Evolutionary conservation across 1,140 invertebrate genomes (phyloP).

Genomic region (Drosophila ironensis): DNA sequence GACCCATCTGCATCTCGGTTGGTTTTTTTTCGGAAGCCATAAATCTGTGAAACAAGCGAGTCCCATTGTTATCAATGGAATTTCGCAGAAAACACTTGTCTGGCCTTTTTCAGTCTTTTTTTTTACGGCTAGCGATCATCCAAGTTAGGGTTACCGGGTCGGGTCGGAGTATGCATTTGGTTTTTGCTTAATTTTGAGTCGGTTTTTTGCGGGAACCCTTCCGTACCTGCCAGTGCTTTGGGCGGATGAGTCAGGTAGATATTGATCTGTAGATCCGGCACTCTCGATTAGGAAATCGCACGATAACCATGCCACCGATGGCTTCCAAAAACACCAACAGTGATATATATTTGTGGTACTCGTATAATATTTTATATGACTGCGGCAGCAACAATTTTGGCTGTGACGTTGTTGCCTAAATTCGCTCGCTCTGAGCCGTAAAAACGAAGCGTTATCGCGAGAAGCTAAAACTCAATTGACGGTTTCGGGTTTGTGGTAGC

Average conservation of each 20-base stretch:
- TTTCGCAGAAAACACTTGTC: constrained; percentile 18
- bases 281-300: constrained; percentile 3
- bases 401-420: constrained; percentile 6
- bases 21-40: neutral
- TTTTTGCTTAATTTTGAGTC: too few species aligned
- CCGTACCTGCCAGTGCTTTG: constrained; percentile 14
- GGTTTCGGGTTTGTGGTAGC: too few species aligned
- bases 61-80: constrained; percentile 39
- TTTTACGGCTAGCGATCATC: constrained; percentile 10
- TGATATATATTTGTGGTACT: neutral
- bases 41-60: constrained; percentile 11
- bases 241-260: constrained; percentile 25
- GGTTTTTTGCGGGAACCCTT: constrained; percentile 14
- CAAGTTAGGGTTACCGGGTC: constrained; percentile 11
- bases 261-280: constrained; percentile 22
- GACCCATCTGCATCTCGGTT: neutral
- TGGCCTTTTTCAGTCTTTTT: too few species aligned
- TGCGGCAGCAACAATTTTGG: neutral
- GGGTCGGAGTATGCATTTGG: neutral
- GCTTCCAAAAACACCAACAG: constrained; percentile 13
- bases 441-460: constrained; percentile 41
- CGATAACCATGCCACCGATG: constrained; percentile 19
- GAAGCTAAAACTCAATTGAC: constrained; percentile 27
- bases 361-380: neutral
- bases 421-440: constrained; percentile 5